Base-by-base conservation (phyloP, 53 echinoderm and acorn worm genomes). In the Paelopatides confundens region DNA sequence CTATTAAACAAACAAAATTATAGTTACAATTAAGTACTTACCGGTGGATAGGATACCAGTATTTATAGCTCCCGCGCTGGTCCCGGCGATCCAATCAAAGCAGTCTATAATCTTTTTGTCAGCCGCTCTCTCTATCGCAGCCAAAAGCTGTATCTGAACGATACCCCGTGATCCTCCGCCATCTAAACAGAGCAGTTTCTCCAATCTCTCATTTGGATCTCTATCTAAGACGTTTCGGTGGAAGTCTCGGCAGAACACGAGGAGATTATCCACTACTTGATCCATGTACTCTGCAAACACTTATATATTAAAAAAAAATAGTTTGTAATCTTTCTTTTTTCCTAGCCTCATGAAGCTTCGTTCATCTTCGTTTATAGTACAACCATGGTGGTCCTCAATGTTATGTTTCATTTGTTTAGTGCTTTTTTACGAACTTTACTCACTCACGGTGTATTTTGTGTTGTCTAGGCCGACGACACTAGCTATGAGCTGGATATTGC, bases 81-180 rank as follows among this genome's bases (percentile, higher is more conserved):
- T 83, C 12, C 84, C 84, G 1, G 84, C 84, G 37, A 83, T 83
- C 84, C 84, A 83, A 35, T 83, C 84, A 65, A 83, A 83, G 7
- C 40, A 62, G 30, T 83, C 84, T 24, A 83, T 64, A 24, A 83
- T 83, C 43, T 31, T 62, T 36, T 83, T 83, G 65, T 83, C 84
- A 36, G 62, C 30, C 21, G 84, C 84, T 35, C 84, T 83, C 65
- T 83, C 84, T 5, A 83, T 83, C 26, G 84, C 84, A 63, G 34
- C 23, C 63, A 83, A 38, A 14, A 83, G 40, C 63, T 83, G 84
- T 18, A 83, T 39, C 29, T 64, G 24, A 64, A 83, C 47, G 12
- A 65, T 15, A 11, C 84, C 84, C 36, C 84, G 63, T 64, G 65
- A 63, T 24, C 84, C 84, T 36, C 84, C 84, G 3, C 84, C 84